Evolutionary conservation across 1,140 invertebrate genomes (phyloP), one percentile per base, ranked within the genome.

Genomic region (Anthonomus grandis): DNA sequence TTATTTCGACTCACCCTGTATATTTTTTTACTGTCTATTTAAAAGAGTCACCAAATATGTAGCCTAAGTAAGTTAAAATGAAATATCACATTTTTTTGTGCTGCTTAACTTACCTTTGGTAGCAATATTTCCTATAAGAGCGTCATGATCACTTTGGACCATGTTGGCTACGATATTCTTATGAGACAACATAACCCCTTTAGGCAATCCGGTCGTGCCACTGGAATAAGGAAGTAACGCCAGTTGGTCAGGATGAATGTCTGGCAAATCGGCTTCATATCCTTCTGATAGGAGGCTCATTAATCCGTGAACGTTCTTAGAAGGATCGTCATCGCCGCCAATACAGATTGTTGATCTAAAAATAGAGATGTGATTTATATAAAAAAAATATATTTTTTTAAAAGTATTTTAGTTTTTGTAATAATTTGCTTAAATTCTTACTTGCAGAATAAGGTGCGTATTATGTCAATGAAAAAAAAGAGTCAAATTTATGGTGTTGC

Each of bases 181-280:
- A 67, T 95, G 89, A 0, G 89, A 89, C 15, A 95, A 75, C 79
- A 91, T 87, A 0, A 95, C 93, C 10, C 92, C 93, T 77, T 97
- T 97, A 0, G 93, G 92, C 44, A 89, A 69, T 41, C 93, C 91
- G 23, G 92, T 96, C 0, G 93, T 95, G 4, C 93, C 92, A 74
- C 90, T 93, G 0, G 91, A 88, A 68, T 85, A 87, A 0, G 85
- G 86, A 53, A 88, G 71, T 17, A 82, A 55, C 2, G 79, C 81
- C 1, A 79, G 23, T 59, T 84, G 79, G 21, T 82, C 71, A 1
- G 71, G 72, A 51, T 70, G 71, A 23, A 74, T 65, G 31, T 66
- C 65, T 1, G 81, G 79, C 10, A 82, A 63, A 25, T 81, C 78
- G 0, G 75, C 74, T 48, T 76, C 68, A 52, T 80, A 71, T 49